A percentile compares a stretch with the other conserved stretches of the same genome.
Evolutionary conservation across 1,140 invertebrate genomes (phyloP).

Genomic region (Agraylea sexmaculata): DNA sequence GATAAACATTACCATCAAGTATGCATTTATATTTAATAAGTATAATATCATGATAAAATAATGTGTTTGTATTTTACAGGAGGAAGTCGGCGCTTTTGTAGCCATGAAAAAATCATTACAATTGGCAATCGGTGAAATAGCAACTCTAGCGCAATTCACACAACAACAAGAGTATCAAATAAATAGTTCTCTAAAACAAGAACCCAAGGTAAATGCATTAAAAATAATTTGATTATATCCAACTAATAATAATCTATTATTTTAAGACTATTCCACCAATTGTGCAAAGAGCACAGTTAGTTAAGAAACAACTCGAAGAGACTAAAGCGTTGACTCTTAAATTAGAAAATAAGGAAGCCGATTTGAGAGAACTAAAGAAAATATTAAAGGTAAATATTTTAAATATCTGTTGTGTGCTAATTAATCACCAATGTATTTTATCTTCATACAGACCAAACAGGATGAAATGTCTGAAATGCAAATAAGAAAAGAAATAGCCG

Average conservation of each 20-base stretch:
- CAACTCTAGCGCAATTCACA: conserved; percentile 55
- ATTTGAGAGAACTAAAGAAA: conserved; percentile 78
- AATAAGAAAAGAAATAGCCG: conserved; percentile 80
- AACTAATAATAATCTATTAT: conserved; percentile 11
- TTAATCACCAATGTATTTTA: no score
- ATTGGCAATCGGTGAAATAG: conserved; percentile 43
- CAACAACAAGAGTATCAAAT: conserved; percentile 75
- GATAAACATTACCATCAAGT: conserved; percentile 34
- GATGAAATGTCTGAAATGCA: conserved; percentile 91
- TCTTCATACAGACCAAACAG: conserved; percentile 53
- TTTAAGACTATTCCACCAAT: conserved; percentile 62
- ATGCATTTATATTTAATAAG: background rate
- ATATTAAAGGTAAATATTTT: conserved; percentile 49
- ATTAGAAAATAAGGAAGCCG: conserved; percentile 78
- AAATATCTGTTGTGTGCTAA: no score
- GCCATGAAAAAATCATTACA: conserved; percentile 58
- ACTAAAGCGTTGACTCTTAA: conserved; percentile 75
- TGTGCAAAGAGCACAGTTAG: conserved; percentile 59
- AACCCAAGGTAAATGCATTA: conserved; percentile 11
- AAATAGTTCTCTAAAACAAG: conserved; percentile 18
- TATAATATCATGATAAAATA: conserved; percentile 1
- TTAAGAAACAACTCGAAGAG: conserved; percentile 84
- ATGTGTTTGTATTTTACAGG: conserved; percentile 35
- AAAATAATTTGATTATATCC: background rate
- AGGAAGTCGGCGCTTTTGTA: conserved; percentile 69